phyloP scores from a whole-genome alignment of 2,113 vertebrate genomes.

The Nothoprocta perdicaria region DNA sequence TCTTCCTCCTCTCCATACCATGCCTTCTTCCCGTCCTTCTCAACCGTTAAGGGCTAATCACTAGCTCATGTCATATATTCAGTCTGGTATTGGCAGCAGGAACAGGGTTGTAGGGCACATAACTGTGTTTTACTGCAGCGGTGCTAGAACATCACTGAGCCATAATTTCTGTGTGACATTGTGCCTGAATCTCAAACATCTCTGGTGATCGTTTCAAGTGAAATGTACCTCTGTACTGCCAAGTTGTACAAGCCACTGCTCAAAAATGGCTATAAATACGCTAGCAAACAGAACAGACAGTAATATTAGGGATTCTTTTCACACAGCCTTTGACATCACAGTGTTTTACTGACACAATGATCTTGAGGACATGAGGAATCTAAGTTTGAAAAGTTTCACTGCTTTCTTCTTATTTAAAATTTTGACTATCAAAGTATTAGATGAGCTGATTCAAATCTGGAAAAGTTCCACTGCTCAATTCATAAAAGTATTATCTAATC shows the following conservation, averaged over 20 bases:
- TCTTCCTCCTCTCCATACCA: not conserved
- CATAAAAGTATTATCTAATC: not conserved
- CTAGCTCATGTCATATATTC: not conserved
- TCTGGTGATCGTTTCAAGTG: not conserved
- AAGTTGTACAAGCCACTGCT: not conserved
- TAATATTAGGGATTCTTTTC: not conserved
- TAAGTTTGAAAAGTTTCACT: not conserved
- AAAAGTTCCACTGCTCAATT: not conserved
- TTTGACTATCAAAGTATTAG: not conserved
- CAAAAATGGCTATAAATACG: not conserved
- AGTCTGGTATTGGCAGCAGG: not conserved
- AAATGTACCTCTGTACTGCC: not conserved
- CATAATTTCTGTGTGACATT: not conserved
- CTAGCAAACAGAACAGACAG: not conserved
- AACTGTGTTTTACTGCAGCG: not conserved
- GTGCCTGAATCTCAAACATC: not conserved
- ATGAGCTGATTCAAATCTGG: not conserved
- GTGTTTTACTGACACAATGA: not conserved
- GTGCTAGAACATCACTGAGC: not conserved
- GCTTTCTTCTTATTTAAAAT: not conserved
- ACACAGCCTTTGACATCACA: not conserved
- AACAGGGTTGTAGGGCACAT: not conserved
- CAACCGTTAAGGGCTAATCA: not conserved
- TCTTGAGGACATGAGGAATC: not conserved
- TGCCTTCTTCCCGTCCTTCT: not conserved